These are phyloP conservation scores for Dendrophyllia cribrosa DNA, from an alignment of 64 coral and sea anemone species.

Conservation along the genomic window DNA sequence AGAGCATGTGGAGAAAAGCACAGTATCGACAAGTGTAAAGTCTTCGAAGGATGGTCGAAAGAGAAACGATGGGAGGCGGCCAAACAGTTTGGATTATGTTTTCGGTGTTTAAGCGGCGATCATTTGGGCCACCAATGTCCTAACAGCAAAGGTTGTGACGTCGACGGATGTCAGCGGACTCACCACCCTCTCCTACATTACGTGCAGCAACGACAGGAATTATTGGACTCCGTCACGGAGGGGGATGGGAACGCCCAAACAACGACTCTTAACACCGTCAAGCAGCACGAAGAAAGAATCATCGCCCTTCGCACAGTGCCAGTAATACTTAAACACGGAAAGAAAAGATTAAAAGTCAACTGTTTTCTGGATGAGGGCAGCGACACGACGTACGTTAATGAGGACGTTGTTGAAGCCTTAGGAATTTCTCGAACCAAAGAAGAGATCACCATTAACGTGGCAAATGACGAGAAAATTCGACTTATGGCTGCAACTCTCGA, in stretches of 20 bases:
- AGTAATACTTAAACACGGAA: neutral
- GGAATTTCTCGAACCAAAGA: slow-evolving; percentile 48
- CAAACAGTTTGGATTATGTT: too few relatives aligned
- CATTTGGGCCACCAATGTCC: slow-evolving; percentile 30
- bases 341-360: slow-evolving; percentile 25
- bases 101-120: too few relatives aligned
- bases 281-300: neutral
- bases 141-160: slow-evolving; percentile 36
- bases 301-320: slow-evolving; percentile 41
- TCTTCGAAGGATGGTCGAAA: too few relatives aligned
- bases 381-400: slow-evolving; percentile 46
- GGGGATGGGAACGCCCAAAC: slow-evolving; percentile 10
- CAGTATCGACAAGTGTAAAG: too few relatives aligned
- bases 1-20: too few relatives aligned
- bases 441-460: slow-evolving; percentile 52
- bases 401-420: slow-evolving; percentile 42
- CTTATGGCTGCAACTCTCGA: slow-evolving; percentile 12
- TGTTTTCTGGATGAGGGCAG: slow-evolving; percentile 40
- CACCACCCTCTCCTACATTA: slow-evolving; percentile 48
- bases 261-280: neutral
- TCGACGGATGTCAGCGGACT: slow-evolving; percentile 50
- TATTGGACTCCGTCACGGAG: neutral
- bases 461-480: slow-evolving; percentile 44
- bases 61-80: too few relatives aligned
- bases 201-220: neutral